Evolutionary conservation across 2,797 vertebrate genomes (phyloP), one percentile per base, ranked within the genome.

Genomic region (Streptopelia turtur): DNA sequence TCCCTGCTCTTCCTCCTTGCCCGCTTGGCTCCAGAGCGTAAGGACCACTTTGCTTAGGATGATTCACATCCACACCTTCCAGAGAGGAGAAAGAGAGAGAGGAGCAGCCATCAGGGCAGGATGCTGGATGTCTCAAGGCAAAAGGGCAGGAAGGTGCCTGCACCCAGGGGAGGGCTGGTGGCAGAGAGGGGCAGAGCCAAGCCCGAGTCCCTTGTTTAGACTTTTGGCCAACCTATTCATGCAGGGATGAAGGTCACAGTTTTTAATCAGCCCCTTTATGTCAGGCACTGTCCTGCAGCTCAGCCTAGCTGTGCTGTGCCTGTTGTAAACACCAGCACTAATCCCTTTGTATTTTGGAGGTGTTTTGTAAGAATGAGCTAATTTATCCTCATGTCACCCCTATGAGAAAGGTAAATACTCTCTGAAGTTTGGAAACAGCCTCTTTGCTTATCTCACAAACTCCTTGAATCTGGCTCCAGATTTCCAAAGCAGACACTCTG

Each of bases 361-460:
- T 77, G 39, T 79, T 96, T 64, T 43, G 37, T 75, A 80, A 82
- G 41, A 83, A 83, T 75, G 15, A 56, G 65, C 43, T 83, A 3
- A 30, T 74, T 79, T 94, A 66, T 74, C 79, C 78, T 83, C 37
- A 4, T 39, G 61, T 94, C 72, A 83, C 83, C 53, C 55, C 25
- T 83, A 5, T 49, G 43, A 93, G 70, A 88, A 95, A 90, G 61
- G 87, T 93, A 94, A 94, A 93, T 88, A 84, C 31, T 37, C 25
- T 80, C 60, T 91, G 45, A 82, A 88, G 43, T 88, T 61, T 93
- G 61, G 86, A 87, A 94, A 80, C 30, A 84, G 30, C 37, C n/a
- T 94, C 87, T 91, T 82, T 61, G 39, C 79, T 96, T 95, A 89
- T 94, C 89, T 95, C 50, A 18, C 53, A 59, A n/a, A 74, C 87